These are phyloP conservation scores for Wasmannia auropunctata DNA, from an alignment of 1,140 invertebrate species.

Conservation along the genomic window DNA sequence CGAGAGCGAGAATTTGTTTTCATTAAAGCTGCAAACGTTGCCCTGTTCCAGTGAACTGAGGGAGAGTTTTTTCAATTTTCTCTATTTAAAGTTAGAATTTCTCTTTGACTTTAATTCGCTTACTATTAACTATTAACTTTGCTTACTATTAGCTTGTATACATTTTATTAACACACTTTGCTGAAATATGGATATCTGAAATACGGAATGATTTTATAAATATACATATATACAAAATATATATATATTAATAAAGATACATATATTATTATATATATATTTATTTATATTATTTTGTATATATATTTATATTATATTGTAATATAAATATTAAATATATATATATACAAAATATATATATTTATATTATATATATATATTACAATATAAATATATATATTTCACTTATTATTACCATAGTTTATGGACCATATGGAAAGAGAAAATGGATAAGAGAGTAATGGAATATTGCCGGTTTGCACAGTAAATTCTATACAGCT, in stretches of 20 bases:
- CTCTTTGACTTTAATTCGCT: conserved; percentile 31
- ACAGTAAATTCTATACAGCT: conserved; percentile 13
- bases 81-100: not conserved
- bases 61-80: not conserved
- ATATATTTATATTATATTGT: too few relatives aligned
- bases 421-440: not conserved
- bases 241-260: too few relatives aligned
- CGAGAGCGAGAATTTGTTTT: not conserved
- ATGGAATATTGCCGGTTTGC: not conserved
- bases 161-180: conserved; percentile 35
- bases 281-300: too few relatives aligned
- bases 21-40: not conserved
- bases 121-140: conserved; percentile 11
- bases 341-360: too few relatives aligned
- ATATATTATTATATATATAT: too few relatives aligned
- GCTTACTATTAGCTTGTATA: too few relatives aligned
- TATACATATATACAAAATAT: too few relatives aligned
- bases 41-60: not conserved
- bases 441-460: not conserved
- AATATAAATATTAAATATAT: too few relatives aligned
- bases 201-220: too few relatives aligned
- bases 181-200: not conserved
- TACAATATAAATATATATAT: too few relatives aligned
- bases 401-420: conserved; percentile 1
- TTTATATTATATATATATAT: too few relatives aligned